Percentiles rank a stretch among this genome's conserved stretches.
phyloP scores from a whole-genome alignment of 2,888 invertebrate species.

The Zelleria hepariella region DNA sequence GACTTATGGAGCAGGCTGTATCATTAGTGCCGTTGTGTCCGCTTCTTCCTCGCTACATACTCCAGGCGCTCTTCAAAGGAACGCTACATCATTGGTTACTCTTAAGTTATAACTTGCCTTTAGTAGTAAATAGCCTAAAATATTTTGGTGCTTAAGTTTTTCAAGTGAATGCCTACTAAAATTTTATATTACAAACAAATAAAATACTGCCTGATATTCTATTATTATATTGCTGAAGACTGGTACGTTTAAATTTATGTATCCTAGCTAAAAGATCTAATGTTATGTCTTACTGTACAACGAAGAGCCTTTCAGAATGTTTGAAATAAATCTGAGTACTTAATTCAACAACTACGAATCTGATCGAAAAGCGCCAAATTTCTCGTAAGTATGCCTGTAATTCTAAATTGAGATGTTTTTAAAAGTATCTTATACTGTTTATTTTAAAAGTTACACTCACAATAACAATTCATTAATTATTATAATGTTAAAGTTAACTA shows the following conservation, averaged over 20 bases:
- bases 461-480: conserved; percentile 65
- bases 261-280: conserved; percentile 69
- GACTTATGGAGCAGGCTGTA: conserved; percentile 15
- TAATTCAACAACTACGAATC: conserved; percentile 44
- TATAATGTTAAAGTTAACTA: conserved; percentile 63
- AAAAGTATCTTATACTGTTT: conserved; percentile 53
- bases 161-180: conserved; percentile 41
- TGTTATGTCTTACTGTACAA: conserved; percentile 65
- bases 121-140: conserved; percentile 36
- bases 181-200: conserved; percentile 38
- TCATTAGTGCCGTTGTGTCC: conserved; percentile 54
- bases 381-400: conserved; percentile 35
- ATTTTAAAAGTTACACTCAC: conserved; percentile 66
- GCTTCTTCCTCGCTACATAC: conserved; percentile 17
- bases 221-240: conserved; percentile 52
- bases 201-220: conserved; percentile 41
- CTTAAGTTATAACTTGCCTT: conserved; percentile 22
- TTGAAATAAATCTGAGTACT: conserved; percentile 36
- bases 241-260: conserved; percentile 56
- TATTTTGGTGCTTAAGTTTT: conserved; percentile 56
- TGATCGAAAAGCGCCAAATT: conserved; percentile 50
- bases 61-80: conserved; percentile 1
- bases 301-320: conserved; percentile 52
- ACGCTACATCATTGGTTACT: conserved; percentile 6
- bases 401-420: conserved; percentile 40